phyloP scores from a whole-genome alignment of 2,888 invertebrate species.

The Herminia tarsipennalis region DNA sequence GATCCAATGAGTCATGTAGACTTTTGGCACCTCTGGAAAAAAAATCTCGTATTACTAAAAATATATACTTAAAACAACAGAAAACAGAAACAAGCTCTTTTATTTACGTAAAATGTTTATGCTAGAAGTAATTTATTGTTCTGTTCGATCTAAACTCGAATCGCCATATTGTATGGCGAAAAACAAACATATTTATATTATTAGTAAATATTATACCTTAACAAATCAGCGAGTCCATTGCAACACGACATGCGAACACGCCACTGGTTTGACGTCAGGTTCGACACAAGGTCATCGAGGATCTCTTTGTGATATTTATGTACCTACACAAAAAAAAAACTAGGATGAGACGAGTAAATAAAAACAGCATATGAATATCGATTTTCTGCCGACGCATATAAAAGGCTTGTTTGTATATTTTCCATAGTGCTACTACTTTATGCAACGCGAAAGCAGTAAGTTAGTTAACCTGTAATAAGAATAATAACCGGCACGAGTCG shows the following conservation, averaged over 20 bases:
- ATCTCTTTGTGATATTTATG: conserved; percentile 93
- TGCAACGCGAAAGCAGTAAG: no score
- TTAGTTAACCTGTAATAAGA: no score
- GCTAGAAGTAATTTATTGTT: no score
- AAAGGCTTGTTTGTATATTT: no score
- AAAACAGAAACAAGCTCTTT: no score
- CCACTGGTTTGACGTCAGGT: conserved; percentile 94
- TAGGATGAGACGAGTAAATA: neutral
- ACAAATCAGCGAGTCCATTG: conserved; percentile 93
- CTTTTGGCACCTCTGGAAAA: conserved; percentile 67
- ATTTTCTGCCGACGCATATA: no score
- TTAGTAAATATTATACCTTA: conserved; percentile 85
- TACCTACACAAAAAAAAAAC: conserved; percentile 79
- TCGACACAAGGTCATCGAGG: conserved; percentile 91
- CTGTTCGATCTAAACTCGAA: no score
- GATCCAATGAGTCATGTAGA: conserved; percentile 67
- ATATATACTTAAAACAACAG: neutral
- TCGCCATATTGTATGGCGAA: no score
- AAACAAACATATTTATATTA: neutral
- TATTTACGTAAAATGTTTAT: no score
- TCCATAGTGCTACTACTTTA: no score
- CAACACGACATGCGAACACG: conserved; percentile 96
- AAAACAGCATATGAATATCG: neutral
- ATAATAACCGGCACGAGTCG: no score
- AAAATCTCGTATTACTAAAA: no score